These are phyloP conservation scores for Limanda limanda DNA, from an alignment of 2,113 vertebrate genomes.

Conservation along the genomic window DNA sequence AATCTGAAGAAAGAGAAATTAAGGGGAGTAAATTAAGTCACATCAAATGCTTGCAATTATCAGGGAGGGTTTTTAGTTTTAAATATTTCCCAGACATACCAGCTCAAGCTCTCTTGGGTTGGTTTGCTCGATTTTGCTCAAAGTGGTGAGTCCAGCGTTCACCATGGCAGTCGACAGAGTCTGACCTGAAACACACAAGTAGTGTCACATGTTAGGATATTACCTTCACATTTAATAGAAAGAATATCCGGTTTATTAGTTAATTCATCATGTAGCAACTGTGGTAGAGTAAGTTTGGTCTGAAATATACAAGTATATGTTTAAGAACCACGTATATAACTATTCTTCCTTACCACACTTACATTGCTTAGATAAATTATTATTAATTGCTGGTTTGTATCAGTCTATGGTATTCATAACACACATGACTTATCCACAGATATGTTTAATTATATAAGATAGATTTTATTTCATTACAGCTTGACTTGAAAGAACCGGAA, in stretches of 20 bases:
- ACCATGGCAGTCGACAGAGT: constrained; percentile 93
- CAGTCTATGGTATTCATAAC: no score
- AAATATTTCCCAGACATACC: constrained; percentile 77
- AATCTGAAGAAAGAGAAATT: constrained; percentile 83
- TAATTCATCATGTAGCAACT: not conserved
- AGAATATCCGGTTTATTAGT: not conserved
- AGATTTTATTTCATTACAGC: no score
- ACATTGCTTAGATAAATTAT: not conserved
- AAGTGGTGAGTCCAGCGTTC: constrained; percentile 93
- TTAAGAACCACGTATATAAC: not conserved
- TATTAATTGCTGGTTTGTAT: not conserved
- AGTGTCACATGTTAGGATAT: not conserved
- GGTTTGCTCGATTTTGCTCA: constrained; percentile 94
- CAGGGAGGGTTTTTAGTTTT: not conserved
- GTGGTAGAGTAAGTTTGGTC: not conserved
- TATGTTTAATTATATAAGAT: no score
- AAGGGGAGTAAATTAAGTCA: not conserved
- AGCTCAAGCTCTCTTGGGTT: constrained; percentile 93
- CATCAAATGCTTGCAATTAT: not conserved
- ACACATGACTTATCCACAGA: no score
- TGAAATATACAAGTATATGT: not conserved
- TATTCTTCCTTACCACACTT: not conserved
- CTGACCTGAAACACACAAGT: constrained; percentile 82
- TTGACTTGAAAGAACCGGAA: not conserved
- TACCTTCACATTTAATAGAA: not conserved